Evolutionary conservation across 1,140 invertebrate genomes (phyloP), one percentile per base, ranked within the genome.

Genomic region (Procambarus clarkii): DNA sequence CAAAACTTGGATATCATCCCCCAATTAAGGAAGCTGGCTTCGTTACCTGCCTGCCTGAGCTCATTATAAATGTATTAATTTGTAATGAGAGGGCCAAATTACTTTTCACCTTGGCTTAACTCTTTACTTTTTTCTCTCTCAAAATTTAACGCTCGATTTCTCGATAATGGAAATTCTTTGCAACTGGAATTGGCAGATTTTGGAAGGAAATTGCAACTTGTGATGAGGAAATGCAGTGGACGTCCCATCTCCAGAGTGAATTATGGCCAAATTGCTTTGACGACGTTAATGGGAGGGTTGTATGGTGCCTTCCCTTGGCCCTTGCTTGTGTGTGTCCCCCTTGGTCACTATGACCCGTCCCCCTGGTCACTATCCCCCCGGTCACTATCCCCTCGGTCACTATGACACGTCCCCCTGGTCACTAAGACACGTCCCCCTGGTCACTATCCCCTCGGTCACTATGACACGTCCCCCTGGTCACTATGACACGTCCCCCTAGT

Each of bases 81-180:
- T 86, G 85, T 86, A 78, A 78, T 77, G 85, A 78, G 74, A 78
- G 24, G 34, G 45, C 85, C 44, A 78, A 86, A 86, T 86, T 86
- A 74, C 85, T 86, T 86, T 86, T 86, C 85, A 86, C 85, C 85
- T 86, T 78, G 85, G 54, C 74, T 86, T 86, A 76, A 86, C 76
- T 24, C 48, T 21, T 74, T 44, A 2, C 44, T 86, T 86, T 64
- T 45, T 64, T 64, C 64, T 82, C 64, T 82, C 24, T 50, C 50
- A 44, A 11, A 54, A 78, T 86, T 86, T 86, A 78, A 54, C 85
- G 85, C 48, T 86, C 54, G 78, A 86, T 86, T 86, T 86, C 46
- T 58, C 85, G 85, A 86, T 86, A 86, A 86, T 86, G 85, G 85
- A 86, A 86, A 86, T 78, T 86, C 85, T 86, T 78, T 78, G 85